Conservation (phyloP, 2,113 vertebrate genomes). For the Myotis lucifugus region DNA sequence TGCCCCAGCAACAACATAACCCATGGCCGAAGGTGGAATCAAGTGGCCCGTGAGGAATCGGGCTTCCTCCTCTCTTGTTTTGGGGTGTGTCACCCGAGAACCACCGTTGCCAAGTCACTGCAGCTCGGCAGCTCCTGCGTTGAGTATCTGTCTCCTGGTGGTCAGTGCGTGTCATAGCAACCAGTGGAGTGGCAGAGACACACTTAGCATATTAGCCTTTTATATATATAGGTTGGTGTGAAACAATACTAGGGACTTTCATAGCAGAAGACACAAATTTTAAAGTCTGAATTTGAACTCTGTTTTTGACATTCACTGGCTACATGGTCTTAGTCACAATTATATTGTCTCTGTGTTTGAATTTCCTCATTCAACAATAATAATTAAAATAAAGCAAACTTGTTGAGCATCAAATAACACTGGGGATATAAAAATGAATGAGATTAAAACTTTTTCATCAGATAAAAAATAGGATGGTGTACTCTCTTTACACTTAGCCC, state of each 20-base stretch:
- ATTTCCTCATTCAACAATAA: neutral
- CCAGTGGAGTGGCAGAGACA: too few species aligned
- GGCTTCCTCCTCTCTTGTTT: too few species aligned
- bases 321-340: neutral
- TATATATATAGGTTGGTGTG: too few species aligned
- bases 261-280: neutral
- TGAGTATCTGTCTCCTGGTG: too few species aligned
- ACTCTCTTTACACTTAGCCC: neutral
- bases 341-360: neutral
- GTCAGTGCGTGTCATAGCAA: too few species aligned
- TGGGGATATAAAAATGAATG: neutral
- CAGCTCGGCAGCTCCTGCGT: too few species aligned
- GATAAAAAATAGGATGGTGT: neutral
- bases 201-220: too few species aligned
- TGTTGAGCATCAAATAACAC: neutral
- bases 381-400: neutral
- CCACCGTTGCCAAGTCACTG: too few species aligned
- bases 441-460: neutral
- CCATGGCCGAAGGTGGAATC: too few species aligned
- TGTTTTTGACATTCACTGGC: neutral
- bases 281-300: neutral
- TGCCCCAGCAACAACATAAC: too few species aligned
- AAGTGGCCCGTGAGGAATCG: too few species aligned
- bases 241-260: neutral
- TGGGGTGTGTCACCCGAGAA: too few species aligned